Evolutionary conservation across 2,888 invertebrate species (phyloP).

Genomic region (Byasa hedistus): DNA sequence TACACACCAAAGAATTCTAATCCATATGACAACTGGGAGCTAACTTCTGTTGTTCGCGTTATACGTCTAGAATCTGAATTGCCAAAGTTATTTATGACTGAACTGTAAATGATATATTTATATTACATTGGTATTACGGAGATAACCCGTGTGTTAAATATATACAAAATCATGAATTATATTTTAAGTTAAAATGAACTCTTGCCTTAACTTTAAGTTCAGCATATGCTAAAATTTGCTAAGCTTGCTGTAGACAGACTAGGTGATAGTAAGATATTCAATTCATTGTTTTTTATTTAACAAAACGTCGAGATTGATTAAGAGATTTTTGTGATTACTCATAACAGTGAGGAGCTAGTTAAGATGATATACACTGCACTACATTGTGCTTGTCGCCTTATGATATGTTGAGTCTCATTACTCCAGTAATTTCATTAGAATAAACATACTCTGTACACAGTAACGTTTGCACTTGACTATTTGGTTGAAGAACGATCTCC

Average conservation of each 20-base stretch:
- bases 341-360: too few relatives aligned
- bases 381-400: too few relatives aligned
- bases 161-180: neutral
- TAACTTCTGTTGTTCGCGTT: constrained; percentile 84
- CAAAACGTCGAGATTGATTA: too few relatives aligned
- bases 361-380: too few relatives aligned
- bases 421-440: too few relatives aligned
- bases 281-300: neutral
- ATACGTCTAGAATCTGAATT: constrained; percentile 86
- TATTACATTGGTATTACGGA: neutral
- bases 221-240: constrained; percentile 39
- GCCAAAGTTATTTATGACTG: constrained; percentile 82
- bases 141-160: constrained; percentile 24
- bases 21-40: constrained; percentile 77
- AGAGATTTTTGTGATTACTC: neutral
- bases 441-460: too few relatives aligned
- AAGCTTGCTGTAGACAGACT: constrained; percentile 50
- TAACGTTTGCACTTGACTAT: too few relatives aligned
- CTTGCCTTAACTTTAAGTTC: constrained; percentile 29
- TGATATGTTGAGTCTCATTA: too few relatives aligned
- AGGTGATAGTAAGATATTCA: constrained; percentile 34
- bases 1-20: constrained; percentile 59
- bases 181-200: neutral
- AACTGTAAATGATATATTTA: constrained; percentile 44
- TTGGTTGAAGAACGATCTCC: too few relatives aligned